Evolutionary conservation across 2,888 invertebrate genomes (phyloP).

Genomic region (Calliopum simillimum): DNA sequence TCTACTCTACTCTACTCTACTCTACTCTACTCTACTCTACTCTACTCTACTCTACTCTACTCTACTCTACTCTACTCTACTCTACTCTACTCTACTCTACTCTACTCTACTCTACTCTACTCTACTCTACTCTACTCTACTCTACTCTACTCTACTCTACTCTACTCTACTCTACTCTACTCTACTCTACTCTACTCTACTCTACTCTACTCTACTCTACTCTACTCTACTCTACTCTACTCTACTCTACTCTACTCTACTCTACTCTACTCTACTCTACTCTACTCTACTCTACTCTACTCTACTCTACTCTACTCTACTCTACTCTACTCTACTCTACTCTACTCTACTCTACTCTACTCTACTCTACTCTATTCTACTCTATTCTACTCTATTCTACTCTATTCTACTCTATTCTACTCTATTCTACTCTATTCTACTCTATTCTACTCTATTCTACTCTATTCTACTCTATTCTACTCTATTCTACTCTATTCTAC

Average conservation of each 20-base stretch:
- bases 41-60: conserved; percentile 19
- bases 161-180: conserved; percentile 32
- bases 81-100: conserved; percentile 27
- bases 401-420: conserved; percentile 27
- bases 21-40: conserved; percentile 22
- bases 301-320: conserved; percentile 29
- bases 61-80: conserved; percentile 21
- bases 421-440: conserved; percentile 23
- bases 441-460: conserved; percentile 21
- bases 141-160: conserved; percentile 29
- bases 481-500: conserved; percentile 23
- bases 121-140: conserved; percentile 31
- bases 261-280: conserved; percentile 32
- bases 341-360: conserved; percentile 31
- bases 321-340: conserved; percentile 24
- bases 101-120: conserved; percentile 33
- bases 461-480: conserved; percentile 22
- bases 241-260: conserved; percentile 32
- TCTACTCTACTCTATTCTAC: conserved; percentile 18
- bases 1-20: conserved; percentile 24
- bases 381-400: conserved; percentile 29
- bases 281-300: conserved; percentile 32
- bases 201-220: conserved; percentile 32
- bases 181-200: conserved; percentile 32
- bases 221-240: conserved; percentile 33